Conservation (phyloP, 2,797 vertebrate species). For the Psittacula echo region DNA sequence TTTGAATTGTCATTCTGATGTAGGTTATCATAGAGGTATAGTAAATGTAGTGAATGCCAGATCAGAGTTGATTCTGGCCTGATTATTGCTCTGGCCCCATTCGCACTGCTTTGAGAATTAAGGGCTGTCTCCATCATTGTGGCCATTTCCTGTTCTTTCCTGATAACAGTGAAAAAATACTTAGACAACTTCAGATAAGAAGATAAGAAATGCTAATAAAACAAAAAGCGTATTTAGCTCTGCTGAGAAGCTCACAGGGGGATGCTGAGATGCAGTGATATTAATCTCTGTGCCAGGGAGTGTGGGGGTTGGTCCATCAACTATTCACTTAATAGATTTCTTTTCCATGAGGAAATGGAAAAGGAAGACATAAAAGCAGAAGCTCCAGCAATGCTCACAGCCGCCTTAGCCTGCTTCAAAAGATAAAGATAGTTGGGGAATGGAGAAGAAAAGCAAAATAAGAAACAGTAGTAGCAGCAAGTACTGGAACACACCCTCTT, state of each 20-base stretch:
- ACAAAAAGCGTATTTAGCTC: constrained; percentile 30
- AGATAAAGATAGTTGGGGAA: background rate
- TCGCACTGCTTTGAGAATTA: background rate
- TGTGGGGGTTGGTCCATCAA: background rate
- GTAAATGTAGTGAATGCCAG: background rate
- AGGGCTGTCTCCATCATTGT: background rate
- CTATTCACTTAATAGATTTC: constrained; percentile 28
- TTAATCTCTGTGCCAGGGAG: constrained; percentile 7
- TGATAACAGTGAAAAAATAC: constrained; percentile 34
- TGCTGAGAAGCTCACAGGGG: constrained; percentile 25
- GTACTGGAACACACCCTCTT: background rate
- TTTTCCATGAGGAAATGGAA: constrained; percentile 29
- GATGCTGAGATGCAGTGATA: background rate
- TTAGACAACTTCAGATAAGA: constrained; percentile 19
- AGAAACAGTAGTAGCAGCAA: constrained; percentile 17
- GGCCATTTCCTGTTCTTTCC: constrained; percentile 37
- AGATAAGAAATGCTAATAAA: constrained; percentile 50
- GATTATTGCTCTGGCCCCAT: background rate
- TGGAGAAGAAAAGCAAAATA: background rate
- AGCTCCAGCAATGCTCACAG: background rate
- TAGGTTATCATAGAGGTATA: background rate
- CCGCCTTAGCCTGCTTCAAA: constrained; percentile 34
- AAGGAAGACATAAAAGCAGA: background rate
- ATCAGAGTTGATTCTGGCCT: background rate
- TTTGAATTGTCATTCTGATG: background rate